Base-by-base conservation (phyloP, 2,888 invertebrate species). In the Caenorhabditis sp. region DNA sequence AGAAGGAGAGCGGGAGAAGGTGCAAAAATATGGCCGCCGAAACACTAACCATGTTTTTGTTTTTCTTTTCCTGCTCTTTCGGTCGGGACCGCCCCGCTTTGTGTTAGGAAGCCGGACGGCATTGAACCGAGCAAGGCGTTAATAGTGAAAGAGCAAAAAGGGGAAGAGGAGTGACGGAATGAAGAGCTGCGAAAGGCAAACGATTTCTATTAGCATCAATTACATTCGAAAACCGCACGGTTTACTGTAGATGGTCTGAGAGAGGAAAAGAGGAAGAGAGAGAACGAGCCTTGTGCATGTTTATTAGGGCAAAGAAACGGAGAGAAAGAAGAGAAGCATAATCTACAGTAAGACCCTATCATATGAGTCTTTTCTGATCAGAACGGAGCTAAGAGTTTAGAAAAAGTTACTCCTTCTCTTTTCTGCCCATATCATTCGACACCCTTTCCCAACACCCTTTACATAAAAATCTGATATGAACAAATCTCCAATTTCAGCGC, bases 41-140 rank as follows among this genome's bases (percentile, higher is more conserved):
- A 56, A 56, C 56, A 48, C 66, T 56, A 50, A 48, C 48, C 66
- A 50, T 56, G 66, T 56, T 66, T 63, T 66, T 50, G 39, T 56
- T 56, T 56, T 48, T 30, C 56, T 66, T 39, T 15, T 41, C 9
- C 41, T 50, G 39, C 37, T 7, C 26, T 39, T 53, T 63, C 26
- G 13, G 35, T 7, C 20, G 32, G 32, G 37, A 37, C 41, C 55
- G 56, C 63, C 56, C 48, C 9, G 4, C 35, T 35, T 35, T 9
- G 9, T 13, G 6, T n/a, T 32, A 17, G 41, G 15, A 9, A 20
- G 6, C 7, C 7, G 15, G 22, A 45, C 9, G 32, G 41, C 45
- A 56, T 52, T 43, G 68, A 59, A 58, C 50, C 39, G 15, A 43
- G 9, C n/a, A 32, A 43, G 20, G 9, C 20, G 43, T 15, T 15